phyloP scores from a whole-genome alignment of 2,797 vertebrate genomes.

The Chaetophractus vellerosus region DNA sequence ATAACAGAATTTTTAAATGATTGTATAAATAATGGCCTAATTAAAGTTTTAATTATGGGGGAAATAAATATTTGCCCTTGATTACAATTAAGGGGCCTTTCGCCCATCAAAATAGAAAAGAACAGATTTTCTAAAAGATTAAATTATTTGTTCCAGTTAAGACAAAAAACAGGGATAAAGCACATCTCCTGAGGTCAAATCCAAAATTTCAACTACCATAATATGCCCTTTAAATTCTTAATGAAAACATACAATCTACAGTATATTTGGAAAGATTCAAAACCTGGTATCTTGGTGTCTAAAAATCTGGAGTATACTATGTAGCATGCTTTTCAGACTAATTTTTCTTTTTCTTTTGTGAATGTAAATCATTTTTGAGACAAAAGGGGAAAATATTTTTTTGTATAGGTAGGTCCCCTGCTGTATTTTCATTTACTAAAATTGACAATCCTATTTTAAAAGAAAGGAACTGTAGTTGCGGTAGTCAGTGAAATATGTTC shows the following conservation, averaged over 20 bases:
- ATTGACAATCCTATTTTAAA: background rate
- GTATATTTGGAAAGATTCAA: background rate
- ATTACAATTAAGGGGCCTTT: background rate
- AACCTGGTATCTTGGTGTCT: background rate
- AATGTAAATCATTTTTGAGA: background rate
- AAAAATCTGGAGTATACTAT: background rate
- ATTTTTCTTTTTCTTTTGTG: background rate
- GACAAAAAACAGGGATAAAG: background rate
- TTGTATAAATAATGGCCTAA: background rate
- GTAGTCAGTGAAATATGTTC: background rate
- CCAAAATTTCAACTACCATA: background rate
- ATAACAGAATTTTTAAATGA: conserved; percentile 5
- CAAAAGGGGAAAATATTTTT: background rate
- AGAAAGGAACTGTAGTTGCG: background rate
- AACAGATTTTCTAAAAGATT: background rate
- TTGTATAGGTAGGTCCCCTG: background rate
- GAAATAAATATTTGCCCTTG: background rate
- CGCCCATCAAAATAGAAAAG: background rate
- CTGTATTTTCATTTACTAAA: conserved; percentile 5
- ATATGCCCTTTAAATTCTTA: background rate
- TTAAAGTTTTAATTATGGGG: background rate
- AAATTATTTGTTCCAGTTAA: background rate
- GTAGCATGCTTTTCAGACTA: background rate
- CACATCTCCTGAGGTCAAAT: background rate
- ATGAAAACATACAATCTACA: background rate